These are phyloP conservation scores for Mycetomoellerius zeteki DNA, from an alignment of 1,140 invertebrate genomes.

Conservation along the genomic window DNA sequence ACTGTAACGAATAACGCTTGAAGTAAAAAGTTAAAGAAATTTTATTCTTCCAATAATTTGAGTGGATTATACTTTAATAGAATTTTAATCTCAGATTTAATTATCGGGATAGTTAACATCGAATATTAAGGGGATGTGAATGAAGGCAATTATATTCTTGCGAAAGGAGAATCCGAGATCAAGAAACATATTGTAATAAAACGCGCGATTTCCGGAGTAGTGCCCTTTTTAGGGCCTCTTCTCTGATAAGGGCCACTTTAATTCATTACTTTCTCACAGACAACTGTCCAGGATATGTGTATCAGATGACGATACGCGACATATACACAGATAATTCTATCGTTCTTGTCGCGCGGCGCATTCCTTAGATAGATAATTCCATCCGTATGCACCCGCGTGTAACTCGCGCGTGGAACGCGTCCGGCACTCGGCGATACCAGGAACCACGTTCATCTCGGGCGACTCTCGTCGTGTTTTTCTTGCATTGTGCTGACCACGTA, in stretches of 20 bases:
- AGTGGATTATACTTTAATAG: conserved; percentile 9
- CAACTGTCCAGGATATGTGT: conserved; percentile 37
- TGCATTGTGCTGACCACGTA: conserved; percentile 70
- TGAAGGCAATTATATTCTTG: not conserved
- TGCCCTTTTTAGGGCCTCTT: not conserved
- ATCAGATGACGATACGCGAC: conserved; percentile 37
- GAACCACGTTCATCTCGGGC: conserved; percentile 67
- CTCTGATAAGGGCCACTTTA: not conserved
- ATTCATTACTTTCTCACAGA: conserved; percentile 53
- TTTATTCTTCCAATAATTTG: not conserved
- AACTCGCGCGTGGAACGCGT: conserved; percentile 49
- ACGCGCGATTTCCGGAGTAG: not conserved
- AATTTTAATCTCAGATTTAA: conserved; percentile 44
- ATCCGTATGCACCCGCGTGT: conserved; percentile 46
- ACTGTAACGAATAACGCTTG: not conserved
- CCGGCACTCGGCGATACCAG: conserved; percentile 59
- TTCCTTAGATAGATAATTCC: conserved; percentile 57
- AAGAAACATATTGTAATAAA: not conserved
- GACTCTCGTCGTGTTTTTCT: conserved; percentile 65
- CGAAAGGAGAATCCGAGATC: not conserved
- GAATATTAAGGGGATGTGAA: conserved; percentile 6
- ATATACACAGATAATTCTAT: conserved; percentile 52
- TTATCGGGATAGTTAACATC: conserved; percentile 16
- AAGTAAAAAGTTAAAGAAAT: not conserved
- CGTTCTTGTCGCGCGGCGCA: conserved; percentile 44